Evolutionary conservation across 2,888 invertebrate genomes (phyloP).

Genomic region (Andrena flavipes): DNA sequence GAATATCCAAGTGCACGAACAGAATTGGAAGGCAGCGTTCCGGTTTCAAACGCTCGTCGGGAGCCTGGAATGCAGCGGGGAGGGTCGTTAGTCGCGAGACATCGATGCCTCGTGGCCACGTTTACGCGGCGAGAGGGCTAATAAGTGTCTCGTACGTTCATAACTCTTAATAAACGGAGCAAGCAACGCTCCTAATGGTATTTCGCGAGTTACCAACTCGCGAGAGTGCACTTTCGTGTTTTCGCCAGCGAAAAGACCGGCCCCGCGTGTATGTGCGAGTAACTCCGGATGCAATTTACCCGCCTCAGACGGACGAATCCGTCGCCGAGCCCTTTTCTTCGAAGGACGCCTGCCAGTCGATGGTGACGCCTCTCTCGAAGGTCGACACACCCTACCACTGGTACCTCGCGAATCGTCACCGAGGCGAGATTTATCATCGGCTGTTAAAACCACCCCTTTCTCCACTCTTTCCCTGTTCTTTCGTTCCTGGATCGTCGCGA

Average conservation of each 20-base stretch:
- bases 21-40: no score
- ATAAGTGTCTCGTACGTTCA: slow-evolving; percentile 67
- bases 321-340: slow-evolving; percentile 23
- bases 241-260: slow-evolving; percentile 50
- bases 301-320: slow-evolving; percentile 37
- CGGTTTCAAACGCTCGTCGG: background rate
- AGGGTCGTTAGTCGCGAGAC: slow-evolving; percentile 14
- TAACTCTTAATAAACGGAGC: slow-evolving; percentile 70
- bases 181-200: slow-evolving; percentile 65
- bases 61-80: background rate
- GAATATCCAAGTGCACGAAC: no score
- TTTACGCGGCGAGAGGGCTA: slow-evolving; percentile 39
- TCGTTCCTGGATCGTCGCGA: slow-evolving; percentile 41
- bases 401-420: slow-evolving; percentile 71
- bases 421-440: slow-evolving; percentile 81
- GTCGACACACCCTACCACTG: slow-evolving; percentile 62
- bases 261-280: slow-evolving; percentile 39
- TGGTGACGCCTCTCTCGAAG: slow-evolving; percentile 22
- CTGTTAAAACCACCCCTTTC: slow-evolving; percentile 48
- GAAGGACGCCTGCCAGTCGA: slow-evolving; percentile 24
- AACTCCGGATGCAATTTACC: slow-evolving; percentile 63
- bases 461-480: slow-evolving; percentile 24
- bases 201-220: slow-evolving; percentile 62
- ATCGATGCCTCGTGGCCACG: slow-evolving; percentile 20
- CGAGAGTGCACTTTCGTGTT: slow-evolving; percentile 73